Percentiles rank a stretch among this genome's conserved stretches.
Evolutionary conservation across 2,797 vertebrate genomes (phyloP).

Genomic region (Hemibagrus guttatus): DNA sequence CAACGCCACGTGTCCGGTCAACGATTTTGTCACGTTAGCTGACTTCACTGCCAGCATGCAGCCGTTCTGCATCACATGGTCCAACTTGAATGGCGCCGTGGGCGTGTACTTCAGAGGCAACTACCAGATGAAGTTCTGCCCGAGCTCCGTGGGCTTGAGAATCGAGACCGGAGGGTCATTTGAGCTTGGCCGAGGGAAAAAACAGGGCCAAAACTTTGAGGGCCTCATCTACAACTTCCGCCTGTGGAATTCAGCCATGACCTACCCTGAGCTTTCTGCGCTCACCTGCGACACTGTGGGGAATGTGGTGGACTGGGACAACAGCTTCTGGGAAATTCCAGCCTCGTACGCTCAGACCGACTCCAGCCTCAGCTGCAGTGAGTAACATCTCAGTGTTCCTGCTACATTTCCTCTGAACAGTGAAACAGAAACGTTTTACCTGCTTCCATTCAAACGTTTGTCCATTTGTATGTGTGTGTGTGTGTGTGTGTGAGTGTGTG

Average conservation of each 20-base stretch:
- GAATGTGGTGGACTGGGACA: conserved; percentile 92
- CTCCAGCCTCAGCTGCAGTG: conserved; percentile 91
- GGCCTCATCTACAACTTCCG: conserved; percentile 93
- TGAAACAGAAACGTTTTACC: no score
- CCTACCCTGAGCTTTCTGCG: conserved; percentile 66
- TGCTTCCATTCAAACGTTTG: background rate
- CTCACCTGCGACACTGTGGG: conserved; percentile 84
- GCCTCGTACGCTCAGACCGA: conserved; percentile 81
- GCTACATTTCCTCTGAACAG: background rate
- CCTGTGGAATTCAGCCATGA: conserved; percentile 88
- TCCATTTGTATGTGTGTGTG: background rate
- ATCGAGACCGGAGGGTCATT: conserved; percentile 77
- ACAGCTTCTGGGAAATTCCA: conserved; percentile 87
- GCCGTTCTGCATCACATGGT: conserved; percentile 81
- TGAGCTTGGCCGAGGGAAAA: conserved; percentile 74
- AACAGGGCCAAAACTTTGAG: conserved; percentile 67
- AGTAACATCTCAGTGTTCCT: conserved; percentile 66
- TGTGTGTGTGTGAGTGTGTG: no score
- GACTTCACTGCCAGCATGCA: conserved; percentile 79
- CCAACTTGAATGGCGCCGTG: conserved; percentile 66
- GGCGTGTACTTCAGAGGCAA: conserved; percentile 69
- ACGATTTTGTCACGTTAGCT: conserved; percentile 61
- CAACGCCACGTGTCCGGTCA: conserved; percentile 72
- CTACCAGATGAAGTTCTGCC: conserved; percentile 70
- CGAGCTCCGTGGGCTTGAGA: conserved; percentile 56